These are phyloP conservation scores for Drosophila kokeensis DNA, from an alignment of 2,888 invertebrate species.

Conservation along the genomic window DNA sequence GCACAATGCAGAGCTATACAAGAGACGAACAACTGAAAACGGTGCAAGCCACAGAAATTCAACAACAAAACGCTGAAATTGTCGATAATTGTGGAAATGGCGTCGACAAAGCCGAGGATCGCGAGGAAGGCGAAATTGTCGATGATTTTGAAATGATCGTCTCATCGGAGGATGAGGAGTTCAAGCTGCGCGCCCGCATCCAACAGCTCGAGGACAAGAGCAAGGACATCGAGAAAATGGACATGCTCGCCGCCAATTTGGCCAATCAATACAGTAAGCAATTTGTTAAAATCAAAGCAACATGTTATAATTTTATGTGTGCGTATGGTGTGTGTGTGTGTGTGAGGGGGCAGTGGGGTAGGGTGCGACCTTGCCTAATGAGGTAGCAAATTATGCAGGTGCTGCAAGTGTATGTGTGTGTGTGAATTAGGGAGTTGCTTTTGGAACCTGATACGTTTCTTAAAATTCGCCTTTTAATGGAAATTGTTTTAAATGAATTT, in stretches of 20 bases:
- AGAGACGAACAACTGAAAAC: conserved; percentile 33
- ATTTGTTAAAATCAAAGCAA: conserved; percentile 17
- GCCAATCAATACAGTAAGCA: conserved; percentile 78
- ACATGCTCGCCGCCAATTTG: conserved; percentile 80
- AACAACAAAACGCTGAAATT: conserved; percentile 17
- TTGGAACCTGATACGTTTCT: background rate
- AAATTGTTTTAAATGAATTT: background rate
- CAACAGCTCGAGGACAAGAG: conserved; percentile 84
- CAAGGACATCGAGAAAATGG: conserved; percentile 84
- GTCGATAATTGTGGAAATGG: conserved; percentile 41
- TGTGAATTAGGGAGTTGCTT: background rate
- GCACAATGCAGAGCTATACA: conserved; percentile 51
- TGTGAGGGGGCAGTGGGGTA: background rate
- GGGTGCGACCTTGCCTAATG: conserved; percentile 22
- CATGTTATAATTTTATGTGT: conserved; percentile 22
- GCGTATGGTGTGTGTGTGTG: background rate
- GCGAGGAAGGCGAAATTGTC: conserved; percentile 84
- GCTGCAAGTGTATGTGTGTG: background rate
- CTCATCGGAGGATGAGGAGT: conserved; percentile 84
- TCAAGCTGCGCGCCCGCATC: conserved; percentile 82
- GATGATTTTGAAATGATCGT: conserved; percentile 84
- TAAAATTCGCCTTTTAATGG: too few species aligned
- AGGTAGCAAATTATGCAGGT: background rate
- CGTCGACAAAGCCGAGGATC: conserved; percentile 73
- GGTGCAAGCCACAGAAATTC: conserved; percentile 17